Evolutionary conservation across 2,797 vertebrate species (phyloP), one percentile per base, ranked within the genome.

Genomic region (Leptodactylus fallax): DNA sequence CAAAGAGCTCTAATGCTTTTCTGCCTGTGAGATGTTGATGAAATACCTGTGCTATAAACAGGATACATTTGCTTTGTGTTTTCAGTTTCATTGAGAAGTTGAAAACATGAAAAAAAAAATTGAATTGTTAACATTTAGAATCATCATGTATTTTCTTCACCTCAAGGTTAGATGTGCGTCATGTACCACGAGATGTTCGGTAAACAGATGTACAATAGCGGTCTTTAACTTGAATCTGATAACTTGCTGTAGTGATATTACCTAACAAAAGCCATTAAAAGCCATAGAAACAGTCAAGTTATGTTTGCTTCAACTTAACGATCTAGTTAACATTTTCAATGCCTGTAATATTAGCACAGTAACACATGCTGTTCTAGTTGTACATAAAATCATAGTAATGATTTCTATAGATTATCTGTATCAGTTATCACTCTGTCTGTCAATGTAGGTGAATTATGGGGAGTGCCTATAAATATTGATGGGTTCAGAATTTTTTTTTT

Each of bases 151-250:
- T n/a, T 60, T 47, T 7, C 71, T 16, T 45, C 27, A 84, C 27
- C 53, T 84, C 82, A 84, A 84, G 67, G 82, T 74, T n/a, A 84
- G 21, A 6, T 23, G 19, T 72, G 23, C 14, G 19, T 58, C 27
- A 60, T 7, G 58, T 55, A 84, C 58, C 17, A 47, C 16, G 56
- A 74, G 27, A 23, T 58, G 55, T 58, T 16, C 36, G 36, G 36
- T 36, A 2, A 2, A 36, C 36, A 36, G 2, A 36, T 36, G 36
- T 36, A 36, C 36, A 36, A 36, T 36, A 36, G 36, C 36, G 36
- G 36, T 36, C 36, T 36, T 36, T 36, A 36, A 36, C 36, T 36
- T 36, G 36, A 36, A 36, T 36, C 36, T 36, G 36, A 2, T 36
- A 36, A 36, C 36, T 36, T 36, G 36, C 36, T 36, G 36, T 36